Base-by-base conservation (phyloP, 1,140 invertebrate genomes). In the Drosophila yakuba region DNA sequence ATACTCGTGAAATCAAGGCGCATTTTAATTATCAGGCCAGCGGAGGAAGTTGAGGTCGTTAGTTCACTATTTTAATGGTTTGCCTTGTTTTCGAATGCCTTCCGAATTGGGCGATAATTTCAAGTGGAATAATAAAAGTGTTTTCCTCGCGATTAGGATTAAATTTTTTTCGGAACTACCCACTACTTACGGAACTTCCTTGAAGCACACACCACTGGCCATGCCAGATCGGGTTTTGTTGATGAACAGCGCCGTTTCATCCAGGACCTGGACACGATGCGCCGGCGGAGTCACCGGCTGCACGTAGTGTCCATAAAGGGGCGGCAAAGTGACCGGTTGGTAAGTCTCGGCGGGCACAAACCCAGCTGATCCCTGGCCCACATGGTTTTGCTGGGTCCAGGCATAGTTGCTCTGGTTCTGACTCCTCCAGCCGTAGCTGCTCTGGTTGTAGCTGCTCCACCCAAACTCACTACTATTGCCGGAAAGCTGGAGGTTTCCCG, bases 101-200 rank as follows among this genome's bases (percentile, higher is more conserved):
- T 66, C n/a, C 38, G 52, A 63, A 32, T 44, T 48, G 17, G 38
- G 63, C 41, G 74, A 74, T 81, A 66, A 62, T 36, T 48, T 48
- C 48, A 23, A 36, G 6, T 25, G 51, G 35, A 38, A 32, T 69
- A 48, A 58, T 64, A 17, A 17, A 59, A 60, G 17, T 52, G 20
- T 32, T 58, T 41, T 38, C 39, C 25, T 14, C 11, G 14, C 20
- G 60, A 35, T 52, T 43, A 39, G 32, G 35, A n/a, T 15, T 35
- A n/a, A 39, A 47, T 15, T 38, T 41, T 32, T 0, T 8, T 7
- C 28, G 8, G 1, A 32, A 32, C 8, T 32, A 1, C 7, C 32
- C 32, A 32, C 2, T 7, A 36, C 94, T 93, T 92, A 94, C 94
- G 93, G 93, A 3, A 94, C 93, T 93, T 94, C 94, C 43, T 92